Conservation (phyloP, 30 jellyfish, hydroid and myxozoan species). For the Rhopilema esculentum region DNA sequence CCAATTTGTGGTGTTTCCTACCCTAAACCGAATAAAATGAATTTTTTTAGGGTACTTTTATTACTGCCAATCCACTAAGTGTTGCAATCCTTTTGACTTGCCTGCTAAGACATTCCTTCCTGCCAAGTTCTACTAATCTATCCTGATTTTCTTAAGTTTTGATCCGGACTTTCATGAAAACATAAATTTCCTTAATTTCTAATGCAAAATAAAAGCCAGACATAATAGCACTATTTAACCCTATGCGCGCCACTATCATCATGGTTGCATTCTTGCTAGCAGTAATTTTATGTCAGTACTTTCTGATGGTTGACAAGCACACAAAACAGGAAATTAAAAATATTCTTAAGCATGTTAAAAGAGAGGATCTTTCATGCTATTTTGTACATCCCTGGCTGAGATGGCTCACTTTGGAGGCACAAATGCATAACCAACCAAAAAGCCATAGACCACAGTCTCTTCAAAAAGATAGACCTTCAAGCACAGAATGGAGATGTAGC, state of each 20-base stretch:
- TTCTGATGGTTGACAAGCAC: constrained; percentile 54
- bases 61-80: too few species aligned
- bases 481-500: too few species aligned
- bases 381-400: constrained; percentile 43
- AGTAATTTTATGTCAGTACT: constrained; percentile 46
- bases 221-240: too few species aligned
- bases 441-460: constrained; percentile 15
- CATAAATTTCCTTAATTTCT: too few species aligned
- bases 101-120: too few species aligned
- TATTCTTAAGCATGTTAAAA: constrained; percentile 38
- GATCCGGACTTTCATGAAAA: too few species aligned
- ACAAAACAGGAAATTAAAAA: constrained; percentile 38
- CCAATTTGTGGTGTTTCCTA: too few species aligned
- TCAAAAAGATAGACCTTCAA: constrained; percentile 13
- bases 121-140: neutral
- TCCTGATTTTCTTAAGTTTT: neutral
- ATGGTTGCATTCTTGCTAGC: constrained; percentile 44
- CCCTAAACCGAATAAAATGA: too few species aligned
- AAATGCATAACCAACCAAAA: constrained; percentile 39
- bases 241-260: too few species aligned
- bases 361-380: constrained; percentile 46
- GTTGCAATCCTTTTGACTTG: too few species aligned
- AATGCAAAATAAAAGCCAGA: too few species aligned
- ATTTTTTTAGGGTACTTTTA: too few species aligned
- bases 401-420: constrained; percentile 52